phyloP scores from a whole-genome alignment of 2,797 vertebrate species.

The Avahi laniger region DNA sequence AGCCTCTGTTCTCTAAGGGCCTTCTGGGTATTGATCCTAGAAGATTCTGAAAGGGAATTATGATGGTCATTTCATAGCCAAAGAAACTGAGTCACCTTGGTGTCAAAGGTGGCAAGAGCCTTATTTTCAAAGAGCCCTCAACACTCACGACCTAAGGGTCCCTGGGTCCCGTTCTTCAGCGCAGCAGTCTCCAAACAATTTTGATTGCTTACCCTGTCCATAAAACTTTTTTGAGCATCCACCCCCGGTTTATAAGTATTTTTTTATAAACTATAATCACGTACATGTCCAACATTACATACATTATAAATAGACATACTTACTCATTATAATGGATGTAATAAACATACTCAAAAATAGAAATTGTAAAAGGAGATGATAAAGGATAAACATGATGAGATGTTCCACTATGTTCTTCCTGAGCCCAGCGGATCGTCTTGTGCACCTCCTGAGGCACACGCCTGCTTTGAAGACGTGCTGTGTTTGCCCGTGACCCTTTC shows the following conservation, averaged over 20 bases:
- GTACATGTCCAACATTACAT: slow-evolving; percentile 50
- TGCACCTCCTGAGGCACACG: fast-evolving
- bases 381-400: background rate
- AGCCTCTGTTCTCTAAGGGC: background rate
- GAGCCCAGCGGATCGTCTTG: background rate
- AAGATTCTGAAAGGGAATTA: background rate
- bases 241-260: slow-evolving; percentile 36
- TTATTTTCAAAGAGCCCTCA: slow-evolving; percentile 17
- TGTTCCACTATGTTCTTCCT: background rate
- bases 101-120: background rate
- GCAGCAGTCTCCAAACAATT: background rate
- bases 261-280: slow-evolving; percentile 65
- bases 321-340: slow-evolving; percentile 54
- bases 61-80: background rate
- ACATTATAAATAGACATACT: slow-evolving; percentile 55
- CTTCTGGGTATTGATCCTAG: background rate
- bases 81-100: background rate
- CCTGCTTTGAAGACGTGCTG: background rate
- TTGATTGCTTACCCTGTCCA: background rate
- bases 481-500: background rate
- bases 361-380: slow-evolving; percentile 1
- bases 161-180: background rate
- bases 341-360: slow-evolving; percentile 39
- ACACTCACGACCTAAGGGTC: background rate
- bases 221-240: slow-evolving; percentile 21